Percentiles rank a stretch among this genome's conserved stretches.
Evolutionary conservation across 1,140 invertebrate species (phyloP).

Genomic region (Drosophila teissieri): DNA sequence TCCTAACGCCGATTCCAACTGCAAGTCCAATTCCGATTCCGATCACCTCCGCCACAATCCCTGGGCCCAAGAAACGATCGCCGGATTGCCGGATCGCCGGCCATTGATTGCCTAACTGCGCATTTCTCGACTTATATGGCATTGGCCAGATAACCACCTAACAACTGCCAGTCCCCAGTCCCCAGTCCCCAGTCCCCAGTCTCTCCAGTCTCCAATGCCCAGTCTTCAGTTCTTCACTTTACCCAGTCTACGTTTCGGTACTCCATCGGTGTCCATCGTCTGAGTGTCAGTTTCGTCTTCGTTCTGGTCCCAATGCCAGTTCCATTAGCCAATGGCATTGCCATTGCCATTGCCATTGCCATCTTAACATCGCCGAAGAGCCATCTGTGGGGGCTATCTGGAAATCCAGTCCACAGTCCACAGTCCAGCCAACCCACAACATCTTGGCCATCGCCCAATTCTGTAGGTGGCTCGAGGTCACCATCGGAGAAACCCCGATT

Average conservation of each 20-base stretch:
- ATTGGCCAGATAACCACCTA: conserved; percentile 77
- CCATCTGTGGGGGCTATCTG: conserved; percentile 49
- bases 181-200: conserved; percentile 6
- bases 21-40: conserved; percentile 23
- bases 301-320: conserved; percentile 45
- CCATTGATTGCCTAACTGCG: conserved; percentile 73
- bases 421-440: conserved; percentile 31
- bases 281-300: conserved; percentile 30
- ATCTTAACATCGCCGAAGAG: conserved; percentile 13
- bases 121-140: conserved; percentile 77
- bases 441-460: conserved; percentile 1
- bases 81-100: conserved; percentile 23
- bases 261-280: conserved; percentile 7
- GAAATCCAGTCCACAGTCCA: conserved; percentile 16
- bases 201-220: conserved; percentile 3
- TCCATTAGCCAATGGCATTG: conserved; percentile 61
- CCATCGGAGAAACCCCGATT: not conserved
- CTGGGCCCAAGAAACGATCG: conserved; percentile 38
- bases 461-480: conserved; percentile 7
- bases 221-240: conserved; percentile 12
- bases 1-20: conserved; percentile 29
- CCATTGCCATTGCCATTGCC: conserved; percentile 21
- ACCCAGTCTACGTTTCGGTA: not conserved
- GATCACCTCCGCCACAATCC: conserved; percentile 44
- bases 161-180: conserved; percentile 67